Percentiles rank a stretch among this genome's conserved stretches.
Conservation (phyloP, 2,797 vertebrate species). For the Myotis planiceps region DNA sequence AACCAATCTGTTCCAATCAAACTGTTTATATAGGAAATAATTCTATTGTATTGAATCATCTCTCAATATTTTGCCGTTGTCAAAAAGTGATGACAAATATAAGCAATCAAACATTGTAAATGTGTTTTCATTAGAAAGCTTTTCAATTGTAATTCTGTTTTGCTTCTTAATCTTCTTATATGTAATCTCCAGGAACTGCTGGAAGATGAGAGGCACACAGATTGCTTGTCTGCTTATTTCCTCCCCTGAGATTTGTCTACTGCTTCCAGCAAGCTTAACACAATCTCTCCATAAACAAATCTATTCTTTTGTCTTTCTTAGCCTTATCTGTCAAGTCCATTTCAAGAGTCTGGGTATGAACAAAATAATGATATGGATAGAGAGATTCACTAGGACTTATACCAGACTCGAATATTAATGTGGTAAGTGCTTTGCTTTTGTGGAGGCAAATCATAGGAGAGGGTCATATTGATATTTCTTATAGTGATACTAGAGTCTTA, state of each 20-base stretch:
- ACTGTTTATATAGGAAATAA: slow-evolving; percentile 76
- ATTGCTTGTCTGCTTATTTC: slow-evolving; percentile 64
- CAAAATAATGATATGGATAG: slow-evolving; percentile 75
- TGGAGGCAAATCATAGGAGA: background rate
- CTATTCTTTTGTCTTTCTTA: slow-evolving; percentile 83
- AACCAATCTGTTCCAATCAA: slow-evolving; percentile 61
- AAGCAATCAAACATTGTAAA: slow-evolving; percentile 77
- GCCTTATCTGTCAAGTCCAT: slow-evolving; percentile 80
- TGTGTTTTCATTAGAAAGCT: slow-evolving; percentile 84
- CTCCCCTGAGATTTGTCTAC: slow-evolving; percentile 78
- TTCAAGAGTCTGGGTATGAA: slow-evolving; percentile 78
- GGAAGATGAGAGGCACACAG: slow-evolving; percentile 70
- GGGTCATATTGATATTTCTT: slow-evolving; percentile 1
- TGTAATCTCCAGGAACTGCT: slow-evolving; percentile 81
- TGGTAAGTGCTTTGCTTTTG: background rate
- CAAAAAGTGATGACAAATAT: slow-evolving; percentile 75
- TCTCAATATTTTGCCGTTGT: slow-evolving; percentile 73
- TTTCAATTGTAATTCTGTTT: slow-evolving; percentile 78
- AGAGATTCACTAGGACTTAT: slow-evolving; percentile 58
- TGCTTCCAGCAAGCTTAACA: slow-evolving; percentile 82
- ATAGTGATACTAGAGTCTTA: background rate
- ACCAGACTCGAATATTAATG: slow-evolving; percentile 68
- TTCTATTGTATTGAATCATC: slow-evolving; percentile 76
- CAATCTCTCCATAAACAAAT: slow-evolving; percentile 86
- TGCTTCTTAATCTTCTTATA: slow-evolving; percentile 86